phyloP scores from a whole-genome alignment of 1,140 invertebrate species.

The Hetaerina americana region DNA sequence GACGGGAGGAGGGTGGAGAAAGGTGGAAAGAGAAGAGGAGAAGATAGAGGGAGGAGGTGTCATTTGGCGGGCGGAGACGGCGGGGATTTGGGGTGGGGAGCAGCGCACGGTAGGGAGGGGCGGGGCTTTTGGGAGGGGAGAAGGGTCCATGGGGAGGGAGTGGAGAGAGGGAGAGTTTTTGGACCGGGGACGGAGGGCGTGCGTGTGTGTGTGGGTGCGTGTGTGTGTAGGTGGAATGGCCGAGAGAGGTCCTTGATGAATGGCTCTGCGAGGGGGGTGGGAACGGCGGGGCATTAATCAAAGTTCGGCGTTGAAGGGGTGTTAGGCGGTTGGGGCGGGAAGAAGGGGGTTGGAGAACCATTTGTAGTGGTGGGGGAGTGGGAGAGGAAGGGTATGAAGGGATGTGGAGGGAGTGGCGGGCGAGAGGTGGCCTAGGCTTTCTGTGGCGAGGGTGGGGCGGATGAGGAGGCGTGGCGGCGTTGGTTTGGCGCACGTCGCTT shows the following conservation, averaged over 20 bases:
- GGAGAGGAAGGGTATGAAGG: no score
- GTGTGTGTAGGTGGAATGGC: neutral
- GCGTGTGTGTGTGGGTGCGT: no score
- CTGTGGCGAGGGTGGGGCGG: no score
- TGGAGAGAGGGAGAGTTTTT: no score
- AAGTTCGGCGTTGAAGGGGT: neutral
- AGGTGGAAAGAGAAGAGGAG: neutral
- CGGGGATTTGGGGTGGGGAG: neutral
- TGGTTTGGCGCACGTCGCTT: neutral
- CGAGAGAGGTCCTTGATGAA: neutral
- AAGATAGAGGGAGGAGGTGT: neutral
- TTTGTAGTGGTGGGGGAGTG: no score
- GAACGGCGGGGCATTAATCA: neutral
- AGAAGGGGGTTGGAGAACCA: no score
- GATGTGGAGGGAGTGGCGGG: no score
- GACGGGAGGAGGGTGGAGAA: neutral
- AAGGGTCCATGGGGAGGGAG: neutral
- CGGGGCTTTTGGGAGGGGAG: neutral
- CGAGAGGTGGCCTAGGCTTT: no score
- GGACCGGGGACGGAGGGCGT: no score
- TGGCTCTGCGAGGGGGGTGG: neutral
- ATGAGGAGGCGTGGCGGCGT: neutral
- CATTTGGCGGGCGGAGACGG: neutral
- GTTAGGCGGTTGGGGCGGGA: no score
- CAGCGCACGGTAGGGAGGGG: neutral